These are phyloP conservation scores for Dermochelys coriacea DNA, from an alignment of 2,797 vertebrate genomes.

Conservation along the genomic window DNA sequence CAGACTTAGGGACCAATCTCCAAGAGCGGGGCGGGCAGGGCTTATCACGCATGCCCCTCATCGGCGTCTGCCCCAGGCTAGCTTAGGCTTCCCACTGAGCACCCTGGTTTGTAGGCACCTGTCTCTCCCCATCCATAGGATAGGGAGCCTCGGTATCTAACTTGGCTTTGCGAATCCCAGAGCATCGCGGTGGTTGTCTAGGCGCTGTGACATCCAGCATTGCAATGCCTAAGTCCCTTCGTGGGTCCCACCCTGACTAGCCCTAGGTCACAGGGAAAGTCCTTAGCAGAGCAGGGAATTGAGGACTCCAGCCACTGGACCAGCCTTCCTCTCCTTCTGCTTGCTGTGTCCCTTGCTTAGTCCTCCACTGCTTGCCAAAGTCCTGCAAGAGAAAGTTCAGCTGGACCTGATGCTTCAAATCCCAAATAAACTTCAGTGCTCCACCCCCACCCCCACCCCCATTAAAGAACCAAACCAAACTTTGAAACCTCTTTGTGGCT, in stretches of 20 bases:
- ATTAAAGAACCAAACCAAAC: not conserved
- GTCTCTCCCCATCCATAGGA: no score
- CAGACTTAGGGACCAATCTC: no score
- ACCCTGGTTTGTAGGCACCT: no score
- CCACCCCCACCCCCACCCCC: not conserved
- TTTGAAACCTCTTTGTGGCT: not conserved
- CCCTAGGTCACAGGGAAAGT: not conserved
- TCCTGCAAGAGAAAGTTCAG: not conserved
- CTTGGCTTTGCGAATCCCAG: no score
- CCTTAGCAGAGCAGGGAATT: not conserved
- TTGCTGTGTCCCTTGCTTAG: not conserved
- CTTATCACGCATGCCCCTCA: no score
- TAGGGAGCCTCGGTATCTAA: no score
- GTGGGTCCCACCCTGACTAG: not conserved
- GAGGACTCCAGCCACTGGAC: not conserved
- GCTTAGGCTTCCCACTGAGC: no score
- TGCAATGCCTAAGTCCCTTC: no score
- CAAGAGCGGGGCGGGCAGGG: no score
- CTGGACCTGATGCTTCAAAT: not conserved
- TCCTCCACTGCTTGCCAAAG: not conserved
- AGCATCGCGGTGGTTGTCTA: no score
- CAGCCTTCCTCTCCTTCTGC: not conserved
- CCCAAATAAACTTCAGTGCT: not conserved
- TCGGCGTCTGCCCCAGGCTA: no score
- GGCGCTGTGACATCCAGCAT: no score